These are phyloP conservation scores for Tigriopus californicus DNA, from an alignment of 2,888 invertebrate genomes.

Conservation along the genomic window DNA sequence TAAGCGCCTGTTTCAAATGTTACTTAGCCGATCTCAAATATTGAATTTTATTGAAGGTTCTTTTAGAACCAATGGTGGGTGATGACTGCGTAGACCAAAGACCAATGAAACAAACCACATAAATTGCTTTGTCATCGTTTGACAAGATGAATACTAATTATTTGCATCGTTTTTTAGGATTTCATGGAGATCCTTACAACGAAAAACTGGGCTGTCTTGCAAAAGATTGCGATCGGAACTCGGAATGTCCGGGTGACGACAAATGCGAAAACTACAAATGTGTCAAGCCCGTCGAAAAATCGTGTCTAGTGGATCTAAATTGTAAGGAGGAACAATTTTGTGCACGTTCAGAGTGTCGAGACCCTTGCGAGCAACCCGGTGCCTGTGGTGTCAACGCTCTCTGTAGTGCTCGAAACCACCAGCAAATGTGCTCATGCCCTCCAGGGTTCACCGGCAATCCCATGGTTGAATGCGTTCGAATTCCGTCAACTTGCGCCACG, in stretches of 20 bases:
- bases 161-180: slow-evolving; percentile 35
- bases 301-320: slow-evolving; percentile 51
- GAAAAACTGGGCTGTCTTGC: slow-evolving; percentile 57
- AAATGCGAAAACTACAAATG: slow-evolving; percentile 62
- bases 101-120: too few relatives aligned
- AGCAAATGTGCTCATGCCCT: slow-evolving; percentile 62
- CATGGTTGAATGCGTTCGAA: slow-evolving; percentile 57
- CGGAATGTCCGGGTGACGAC: slow-evolving; percentile 60
- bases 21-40: too few relatives aligned
- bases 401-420: slow-evolving; percentile 54
- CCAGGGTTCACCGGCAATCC: slow-evolving; percentile 44
- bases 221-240: slow-evolving; percentile 50
- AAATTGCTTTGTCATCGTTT: too few relatives aligned
- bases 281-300: slow-evolving; percentile 25
- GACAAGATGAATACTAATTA: too few relatives aligned
- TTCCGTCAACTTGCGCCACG: slow-evolving; percentile 19
- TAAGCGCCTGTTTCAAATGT: too few relatives aligned
- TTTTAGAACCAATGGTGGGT: too few relatives aligned
- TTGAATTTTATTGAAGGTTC: too few relatives aligned
- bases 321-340: slow-evolving; percentile 64
- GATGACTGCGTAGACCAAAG: too few relatives aligned
- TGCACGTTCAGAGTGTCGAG: slow-evolving; percentile 49
- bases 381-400: slow-evolving; percentile 66
- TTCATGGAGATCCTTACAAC: slow-evolving; percentile 58
- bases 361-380: slow-evolving; percentile 50